Evolutionary conservation across 2,113 vertebrate species (phyloP), one percentile per base, ranked within the genome.

Genomic region (Cyphomyrus discorhynchus): DNA sequence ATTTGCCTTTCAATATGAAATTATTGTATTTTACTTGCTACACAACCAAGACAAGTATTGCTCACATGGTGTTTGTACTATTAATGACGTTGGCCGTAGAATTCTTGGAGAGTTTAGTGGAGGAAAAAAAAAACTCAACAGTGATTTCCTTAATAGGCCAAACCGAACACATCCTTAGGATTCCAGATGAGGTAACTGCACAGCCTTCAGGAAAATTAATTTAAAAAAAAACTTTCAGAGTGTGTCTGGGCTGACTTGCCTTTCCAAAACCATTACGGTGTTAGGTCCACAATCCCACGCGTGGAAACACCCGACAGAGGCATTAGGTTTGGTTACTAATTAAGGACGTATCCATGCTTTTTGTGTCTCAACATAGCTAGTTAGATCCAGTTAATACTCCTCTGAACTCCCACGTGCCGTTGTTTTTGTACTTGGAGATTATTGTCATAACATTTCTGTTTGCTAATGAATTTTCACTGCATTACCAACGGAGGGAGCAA

Each of bases 1-100:
- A 95, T 93, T 94, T 62, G 94, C 93, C 93, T 94, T 95, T 94
- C 94, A 93, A 95, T 96, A 95, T 94, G 94, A 95, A 95, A 94
- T 94, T 94, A 94, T 93, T 91, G 89, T 56, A 89, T 91, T 94
- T 94, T 91, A 93, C 93, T 92, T 92, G 92, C 92, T 92, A 83
- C 89, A 93, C 93, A 93, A 95, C 91, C 93, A 94, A 95, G 95
- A 95, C 92, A 93, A 95, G 95, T 95, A 94, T 95, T 95, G 93
- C 94, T 95, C 93, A 92, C 94, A 94, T 94, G 94, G 35, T 95
- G 93, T 95, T 95, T 93, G 93, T 95, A 93, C 94, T 94, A 94
- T 90, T 93, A 92, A 92, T 93, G 94, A 94, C 94, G 93, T 93
- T 70, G 92, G 88, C 91, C 89, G 92, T 90, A 42, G 91, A 92